Evolutionary conservation across 1,140 invertebrate genomes (phyloP).

Genomic region (Hesperophylax magnus): DNA sequence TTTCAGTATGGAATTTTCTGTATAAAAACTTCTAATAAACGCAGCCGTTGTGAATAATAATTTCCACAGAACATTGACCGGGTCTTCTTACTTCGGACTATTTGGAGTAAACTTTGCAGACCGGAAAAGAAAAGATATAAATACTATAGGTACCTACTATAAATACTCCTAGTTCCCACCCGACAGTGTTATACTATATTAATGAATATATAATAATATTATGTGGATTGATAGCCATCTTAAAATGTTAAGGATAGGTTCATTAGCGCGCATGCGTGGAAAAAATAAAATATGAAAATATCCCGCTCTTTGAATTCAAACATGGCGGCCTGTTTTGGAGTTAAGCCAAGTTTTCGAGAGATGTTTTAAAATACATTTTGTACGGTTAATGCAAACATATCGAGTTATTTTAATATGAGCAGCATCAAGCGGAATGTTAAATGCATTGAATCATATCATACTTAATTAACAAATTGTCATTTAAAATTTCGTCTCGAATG

Average conservation of each 20-base stretch:
- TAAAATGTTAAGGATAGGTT: neutral
- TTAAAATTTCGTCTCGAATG: too few species aligned
- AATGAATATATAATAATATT: neutral
- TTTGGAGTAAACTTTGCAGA: constrained; percentile 5
- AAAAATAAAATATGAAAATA: constrained; percentile 27
- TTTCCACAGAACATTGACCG: constrained; percentile 3
- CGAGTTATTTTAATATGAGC: constrained; percentile 9
- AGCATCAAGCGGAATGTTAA: neutral
- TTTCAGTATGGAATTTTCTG: too few species aligned
- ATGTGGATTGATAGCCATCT: neutral
- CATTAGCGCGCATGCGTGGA: constrained; percentile 24
- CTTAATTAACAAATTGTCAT: neutral
- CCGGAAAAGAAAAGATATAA: neutral
- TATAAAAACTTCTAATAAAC: neutral
- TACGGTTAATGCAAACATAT: neutral
- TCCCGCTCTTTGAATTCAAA: constrained; percentile 25
- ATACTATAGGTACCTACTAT: too few species aligned
- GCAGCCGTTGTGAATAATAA: neutral
- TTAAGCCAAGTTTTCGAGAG: neutral
- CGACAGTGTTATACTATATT: neutral
- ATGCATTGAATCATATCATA: constrained; percentile 7
- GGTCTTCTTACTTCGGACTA: constrained; percentile 4
- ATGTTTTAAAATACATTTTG: constrained; percentile 25
- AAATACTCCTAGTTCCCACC: constrained; percentile 13
- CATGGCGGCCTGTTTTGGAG: neutral